phyloP scores from a whole-genome alignment of 2,888 invertebrate species.

The Dasysyrphus tricinctus region DNA sequence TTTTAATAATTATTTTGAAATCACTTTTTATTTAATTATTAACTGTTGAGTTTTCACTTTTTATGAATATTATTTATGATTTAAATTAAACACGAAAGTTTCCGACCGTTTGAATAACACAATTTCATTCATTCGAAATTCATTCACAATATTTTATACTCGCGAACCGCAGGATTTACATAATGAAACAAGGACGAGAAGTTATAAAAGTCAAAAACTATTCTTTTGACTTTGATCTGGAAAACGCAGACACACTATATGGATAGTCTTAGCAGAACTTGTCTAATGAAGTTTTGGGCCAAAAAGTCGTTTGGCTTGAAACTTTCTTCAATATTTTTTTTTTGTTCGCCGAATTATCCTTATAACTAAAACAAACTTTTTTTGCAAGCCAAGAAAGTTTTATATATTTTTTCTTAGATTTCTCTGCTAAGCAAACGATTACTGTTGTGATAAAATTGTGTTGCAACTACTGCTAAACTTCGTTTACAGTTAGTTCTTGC shows the following conservation, averaged over 20 bases:
- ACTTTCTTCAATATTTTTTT: slow-evolving; percentile 47
- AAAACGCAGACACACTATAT: slow-evolving; percentile 64
- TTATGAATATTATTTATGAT: slow-evolving; percentile 5
- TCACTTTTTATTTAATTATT: neutral
- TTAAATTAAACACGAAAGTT: neutral
- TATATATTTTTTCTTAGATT: slow-evolving; percentile 19
- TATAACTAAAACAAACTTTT: slow-evolving; percentile 49
- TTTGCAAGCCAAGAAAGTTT: slow-evolving; percentile 46
- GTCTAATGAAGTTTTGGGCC: slow-evolving; percentile 71
- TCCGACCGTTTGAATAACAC: neutral
- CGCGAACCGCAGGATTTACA: slow-evolving; percentile 31
- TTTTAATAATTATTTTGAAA: slow-evolving; percentile 27
- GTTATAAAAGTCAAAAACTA: slow-evolving; percentile 63
- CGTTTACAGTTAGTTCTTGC: slow-evolving; percentile 41
- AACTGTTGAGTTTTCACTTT: slow-evolving; percentile 1
- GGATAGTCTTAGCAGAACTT: slow-evolving; percentile 57
- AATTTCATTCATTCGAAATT: slow-evolving; percentile 1
- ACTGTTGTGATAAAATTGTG: slow-evolving; percentile 63
- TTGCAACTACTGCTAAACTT: slow-evolving; percentile 66
- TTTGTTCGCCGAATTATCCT: slow-evolving; percentile 29
- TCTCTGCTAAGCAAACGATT: slow-evolving; percentile 57
- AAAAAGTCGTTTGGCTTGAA: slow-evolving; percentile 51
- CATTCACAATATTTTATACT: slow-evolving; percentile 6
- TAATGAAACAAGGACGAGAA: slow-evolving; percentile 25
- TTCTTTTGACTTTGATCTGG: slow-evolving; percentile 70